These are phyloP conservation scores for Euleptes europaea DNA, from an alignment of 2,113 vertebrate genomes.

Conservation along the genomic window DNA sequence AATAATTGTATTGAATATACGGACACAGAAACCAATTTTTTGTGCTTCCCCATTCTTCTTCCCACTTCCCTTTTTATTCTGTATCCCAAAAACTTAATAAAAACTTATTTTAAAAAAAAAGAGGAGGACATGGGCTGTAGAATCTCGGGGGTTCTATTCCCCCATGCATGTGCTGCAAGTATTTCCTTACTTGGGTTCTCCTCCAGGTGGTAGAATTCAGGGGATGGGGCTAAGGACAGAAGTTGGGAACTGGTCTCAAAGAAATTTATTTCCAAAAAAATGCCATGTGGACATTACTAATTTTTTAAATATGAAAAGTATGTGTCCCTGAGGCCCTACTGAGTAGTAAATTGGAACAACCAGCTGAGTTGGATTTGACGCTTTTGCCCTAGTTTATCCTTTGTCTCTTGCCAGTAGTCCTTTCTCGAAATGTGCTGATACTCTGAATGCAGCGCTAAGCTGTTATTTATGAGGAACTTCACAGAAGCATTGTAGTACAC, in stretches of 20 bases:
- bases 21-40: too few relatives aligned
- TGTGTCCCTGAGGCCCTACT: neutral
- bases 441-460: neutral
- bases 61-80: too few relatives aligned
- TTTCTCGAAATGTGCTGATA: neutral
- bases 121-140: neutral
- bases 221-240: neutral
- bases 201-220: neutral
- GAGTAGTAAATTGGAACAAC: neutral
- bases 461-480: slow-evolving; percentile 8
- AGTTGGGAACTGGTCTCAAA: neutral
- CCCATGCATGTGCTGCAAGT: too few relatives aligned
- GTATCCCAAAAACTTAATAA: too few relatives aligned
- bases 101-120: too few relatives aligned
- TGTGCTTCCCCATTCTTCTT: too few relatives aligned
- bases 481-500: neutral
- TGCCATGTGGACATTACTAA: neutral
- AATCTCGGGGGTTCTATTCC: neutral
- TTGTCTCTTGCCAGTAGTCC: neutral
- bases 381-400: neutral
- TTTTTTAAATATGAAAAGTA: neutral
- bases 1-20: too few relatives aligned
- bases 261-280: neutral
- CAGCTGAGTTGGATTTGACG: neutral
- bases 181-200: neutral